Conservation (phyloP, 2,888 invertebrate species). For the Eupelmus urozonus region DNA sequence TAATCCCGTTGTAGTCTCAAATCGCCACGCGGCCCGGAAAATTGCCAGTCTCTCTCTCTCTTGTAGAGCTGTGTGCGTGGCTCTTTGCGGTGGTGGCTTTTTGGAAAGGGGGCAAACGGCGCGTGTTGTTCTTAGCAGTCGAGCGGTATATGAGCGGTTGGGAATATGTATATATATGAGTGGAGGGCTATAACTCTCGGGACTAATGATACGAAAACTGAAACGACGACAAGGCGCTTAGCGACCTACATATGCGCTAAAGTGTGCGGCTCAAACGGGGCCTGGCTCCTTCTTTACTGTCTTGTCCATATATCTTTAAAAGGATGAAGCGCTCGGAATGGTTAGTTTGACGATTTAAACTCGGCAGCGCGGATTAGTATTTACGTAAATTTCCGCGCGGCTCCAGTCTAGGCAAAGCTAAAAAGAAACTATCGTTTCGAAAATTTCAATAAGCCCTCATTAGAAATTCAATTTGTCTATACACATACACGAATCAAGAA, state of each 20-base stretch:
- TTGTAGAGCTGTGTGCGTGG: neutral
- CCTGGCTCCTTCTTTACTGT: too few relatives aligned
- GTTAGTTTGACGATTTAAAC: too few relatives aligned
- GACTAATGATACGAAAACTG: conserved; percentile 46
- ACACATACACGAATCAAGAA: conserved; percentile 8
- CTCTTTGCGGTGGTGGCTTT: neutral
- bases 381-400: too few relatives aligned
- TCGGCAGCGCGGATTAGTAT: too few relatives aligned
- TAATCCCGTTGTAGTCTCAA: conserved; percentile 67
- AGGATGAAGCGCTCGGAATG: too few relatives aligned
- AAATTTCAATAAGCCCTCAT: too few relatives aligned
- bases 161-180: conserved; percentile 67
- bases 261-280: too few relatives aligned
- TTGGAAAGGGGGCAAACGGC: conserved; percentile 44
- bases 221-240: neutral
- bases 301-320: neutral
- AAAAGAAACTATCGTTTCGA: too few relatives aligned
- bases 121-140: conserved; percentile 56
- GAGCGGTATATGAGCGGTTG: conserved; percentile 65
- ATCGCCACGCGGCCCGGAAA: conserved; percentile 60
- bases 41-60: conserved; percentile 55
- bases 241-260: neutral
- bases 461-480: conserved; percentile 28
- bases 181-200: neutral
- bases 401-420: too few relatives aligned